These are phyloP conservation scores for Clupea harengus DNA, from an alignment of 2,113 vertebrate species.

Conservation along the genomic window DNA sequence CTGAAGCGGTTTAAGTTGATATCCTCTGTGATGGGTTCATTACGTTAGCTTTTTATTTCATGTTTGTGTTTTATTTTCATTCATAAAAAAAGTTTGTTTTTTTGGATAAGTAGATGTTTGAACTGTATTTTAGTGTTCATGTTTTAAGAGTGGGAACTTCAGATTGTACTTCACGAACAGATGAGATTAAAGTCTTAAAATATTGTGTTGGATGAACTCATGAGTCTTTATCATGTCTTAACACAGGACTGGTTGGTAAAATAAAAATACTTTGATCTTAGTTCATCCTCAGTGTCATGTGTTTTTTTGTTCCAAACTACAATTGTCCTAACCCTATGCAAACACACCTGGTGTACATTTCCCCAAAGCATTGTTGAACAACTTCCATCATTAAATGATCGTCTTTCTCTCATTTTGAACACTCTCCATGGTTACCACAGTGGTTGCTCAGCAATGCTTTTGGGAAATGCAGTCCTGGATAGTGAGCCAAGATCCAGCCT, in stretches of 20 bases:
- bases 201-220: constrained; percentile 73
- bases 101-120: constrained; percentile 47
- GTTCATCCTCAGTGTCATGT: not conserved
- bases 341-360: no score
- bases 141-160: constrained; percentile 62
- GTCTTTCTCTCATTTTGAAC: no score
- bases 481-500: not conserved
- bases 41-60: constrained; percentile 52
- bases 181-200: constrained; percentile 68
- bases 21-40: constrained; percentile 60
- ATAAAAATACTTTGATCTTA: constrained; percentile 71
- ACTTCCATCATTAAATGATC: no score
- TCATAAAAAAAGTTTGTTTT: constrained; percentile 49
- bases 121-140: constrained; percentile 56
- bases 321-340: not conserved
- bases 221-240: constrained; percentile 67
- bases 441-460: no score
- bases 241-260: constrained; percentile 73
- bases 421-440: no score
- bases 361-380: no score
- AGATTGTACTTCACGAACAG: constrained; percentile 70
- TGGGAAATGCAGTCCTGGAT: no score
- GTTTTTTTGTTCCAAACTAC: constrained; percentile 14
- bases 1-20: constrained; percentile 49
- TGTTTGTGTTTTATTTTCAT: constrained; percentile 41